A percentile compares a stretch with the other conserved stretches of the same genome.
Conservation (phyloP, 2,888 invertebrate genomes). For the Drosophila siamana region DNA sequence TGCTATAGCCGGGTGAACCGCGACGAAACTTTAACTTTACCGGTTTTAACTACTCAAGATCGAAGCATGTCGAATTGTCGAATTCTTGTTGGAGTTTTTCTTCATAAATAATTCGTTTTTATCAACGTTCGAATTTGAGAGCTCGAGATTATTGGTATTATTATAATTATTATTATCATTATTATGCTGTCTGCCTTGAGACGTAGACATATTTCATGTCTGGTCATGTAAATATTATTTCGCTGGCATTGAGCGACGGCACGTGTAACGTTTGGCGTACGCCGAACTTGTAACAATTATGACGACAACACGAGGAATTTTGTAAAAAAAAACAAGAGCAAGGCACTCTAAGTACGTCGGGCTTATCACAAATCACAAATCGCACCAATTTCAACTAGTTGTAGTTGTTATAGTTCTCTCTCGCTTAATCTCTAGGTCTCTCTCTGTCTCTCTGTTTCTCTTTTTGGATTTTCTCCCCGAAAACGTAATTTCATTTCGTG, state of each 20-base stretch:
- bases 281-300: slow-evolving; percentile 31
- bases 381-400: slow-evolving; percentile 7
- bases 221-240: slow-evolving; percentile 27
- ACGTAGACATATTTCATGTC: slow-evolving; percentile 12
- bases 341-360: not conserved
- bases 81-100: slow-evolving; percentile 21
- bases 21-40: slow-evolving; percentile 39
- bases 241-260: slow-evolving; percentile 21
- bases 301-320: slow-evolving; percentile 20
- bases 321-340: slow-evolving; percentile 1
- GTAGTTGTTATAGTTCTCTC: too few species aligned
- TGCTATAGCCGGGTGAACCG: not conserved
- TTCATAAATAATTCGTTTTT: slow-evolving; percentile 37
- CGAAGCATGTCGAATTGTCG: slow-evolving; percentile 12
- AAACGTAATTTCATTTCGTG: not conserved
- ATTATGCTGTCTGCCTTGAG: slow-evolving; percentile 45
- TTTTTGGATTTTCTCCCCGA: not conserved
- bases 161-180: not conserved
- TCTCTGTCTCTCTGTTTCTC: not conserved
- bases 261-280: slow-evolving; percentile 31
- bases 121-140: slow-evolving; percentile 22
- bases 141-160: slow-evolving; percentile 30
- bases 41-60: slow-evolving; percentile 42
- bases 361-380: slow-evolving; percentile 11
- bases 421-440: too few species aligned